Evolutionary conservation across 2,888 invertebrate genomes (phyloP), one percentile per base, ranked within the genome.

Genomic region (Mythimna ferrago): DNA sequence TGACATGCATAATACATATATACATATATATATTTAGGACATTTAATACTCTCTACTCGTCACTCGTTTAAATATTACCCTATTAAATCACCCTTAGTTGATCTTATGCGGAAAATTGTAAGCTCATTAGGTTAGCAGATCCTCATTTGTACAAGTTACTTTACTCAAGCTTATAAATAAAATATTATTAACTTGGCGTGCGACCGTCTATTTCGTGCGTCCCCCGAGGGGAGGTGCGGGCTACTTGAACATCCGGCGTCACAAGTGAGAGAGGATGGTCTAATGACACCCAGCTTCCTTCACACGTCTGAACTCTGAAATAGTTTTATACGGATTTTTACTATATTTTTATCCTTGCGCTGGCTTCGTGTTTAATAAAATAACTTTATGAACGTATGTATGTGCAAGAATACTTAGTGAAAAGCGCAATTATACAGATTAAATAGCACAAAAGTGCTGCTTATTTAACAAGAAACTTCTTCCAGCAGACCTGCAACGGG

Each of bases 191-290:
- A 58, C 21, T 69, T 21, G 9, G 51, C 16, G 35, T 38, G 21
- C 26, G 75, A 69, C 32, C 16, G 51, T 69, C 6, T n/a, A 58
- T 63, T 58, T 26, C 44, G 53, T 74, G 61, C 69, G 63, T 38
- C 66, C 64, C 51, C 26, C 21, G 21, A 66, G 56, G 62, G 63
- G 54, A 21, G 56, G 26, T 32, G 48, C 48, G 21, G 69, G 69
- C 56, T 66, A 70, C 78, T 78, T 65, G 70, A 66, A 53, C 78
- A 53, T 74, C 74, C 73, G 78, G 65, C 38, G 21, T 66, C 65
- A 54, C 58, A 66, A 62, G 61, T 54, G 61, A 48, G 26, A 62
- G 48, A 70, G 75, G 78, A 78, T 41, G 58, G 53, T 57, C 58
- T 78, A 67, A 75, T 78, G 78, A 70, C 56, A 66, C 6, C 35